Evolutionary conservation across 2,888 invertebrate genomes (phyloP), one percentile per base, ranked within the genome.

Genomic region (Trachelus iudaicus): DNA sequence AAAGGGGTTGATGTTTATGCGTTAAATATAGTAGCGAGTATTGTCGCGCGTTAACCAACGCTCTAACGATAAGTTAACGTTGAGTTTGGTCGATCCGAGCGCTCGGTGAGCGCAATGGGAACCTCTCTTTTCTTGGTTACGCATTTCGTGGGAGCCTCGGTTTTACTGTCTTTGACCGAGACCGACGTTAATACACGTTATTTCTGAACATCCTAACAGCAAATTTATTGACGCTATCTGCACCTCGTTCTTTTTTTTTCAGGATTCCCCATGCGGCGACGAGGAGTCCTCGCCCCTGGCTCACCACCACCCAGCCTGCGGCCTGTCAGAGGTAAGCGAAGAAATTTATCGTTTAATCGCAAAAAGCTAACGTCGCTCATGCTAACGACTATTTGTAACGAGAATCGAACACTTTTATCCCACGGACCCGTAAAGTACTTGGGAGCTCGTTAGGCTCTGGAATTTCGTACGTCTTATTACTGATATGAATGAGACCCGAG

Each of bases 191-290:
- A 56, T 23, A 23, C 23, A 56, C 23, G 56, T 56, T 56, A 56
- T 56, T 56, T 56, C 56, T 56, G 56, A 56, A 56, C 56, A 56
- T 9, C 56, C 56, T 56, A 56, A 15, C 56, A 23, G 56, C 23
- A 56, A 56, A 56, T 56, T 56, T 56, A 56, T 56, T 9, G 56
- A 56, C 56, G 56, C 56, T 56, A 56, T 56, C 56, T 56, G 56
- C 56, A 15, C 56, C 73, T 80, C 71, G 40, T 77, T 80, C 81
- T 73, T 30, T 75, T 73, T 30, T 75, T 82, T 84, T 31, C 86
- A 90, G 91, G 85, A 86, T 87, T 87, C 89, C 88, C 78, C 87
- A 90, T 90, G 90, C 85, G 88, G 86, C 87, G 86, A 80, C 85
- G 83, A 85, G 86, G 83, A 83, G 83, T 82, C 82, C 79, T 84